Base-by-base conservation (phyloP, 2,888 invertebrate species). In the Cremastobaeus sp. region DNA sequence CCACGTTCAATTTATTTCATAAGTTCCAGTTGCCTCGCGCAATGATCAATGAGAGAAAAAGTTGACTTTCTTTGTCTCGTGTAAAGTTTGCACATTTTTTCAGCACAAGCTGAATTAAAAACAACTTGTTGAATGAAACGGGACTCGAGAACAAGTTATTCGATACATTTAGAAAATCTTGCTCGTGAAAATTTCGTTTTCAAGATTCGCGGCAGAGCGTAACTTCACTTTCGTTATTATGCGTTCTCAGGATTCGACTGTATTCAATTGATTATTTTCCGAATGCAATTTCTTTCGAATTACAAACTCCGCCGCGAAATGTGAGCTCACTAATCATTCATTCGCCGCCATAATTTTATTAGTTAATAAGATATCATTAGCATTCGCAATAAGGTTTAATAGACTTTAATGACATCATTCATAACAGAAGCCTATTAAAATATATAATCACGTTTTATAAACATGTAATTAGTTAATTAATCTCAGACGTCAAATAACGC, bases 51-150 rank as follows among this genome's bases (percentile, higher is more conserved):
- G 32, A 9, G 17, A 20, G 34, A 59, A 55, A 48, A 62, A 62
- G 55, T 70, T 55, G 41, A 48, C 55, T 62, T 62, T 62, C 70
- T 62, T 70, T 70, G 70, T 70, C 64, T 64, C 50, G 64, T 55
- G 54, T n/a, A 21, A 70, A 70, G 64, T 64, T 64, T 9, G 62
- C 43, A 28, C 48, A 62, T 70, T 64, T 70, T 70, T 70, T 39
- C 37, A 5, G 5, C 30, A 15, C 52, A 54, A 45, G 32, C 41
- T 54, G 43, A 54, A 70, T 70, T 70, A 70, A 70, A 70, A 70
- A 70, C 64, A 70, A 70, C 70, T 70, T 70, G 70, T 70, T 70
- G 70, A 70, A 70, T 70, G 21, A 14, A 41, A 41, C 54, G 20
- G 41, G 55, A 32, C 37, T 54, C 39, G 25, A 39, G 37, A 39